These are phyloP conservation scores for Keiferia lycopersicella DNA, from an alignment of 2,888 invertebrate species.

Conservation along the genomic window DNA sequence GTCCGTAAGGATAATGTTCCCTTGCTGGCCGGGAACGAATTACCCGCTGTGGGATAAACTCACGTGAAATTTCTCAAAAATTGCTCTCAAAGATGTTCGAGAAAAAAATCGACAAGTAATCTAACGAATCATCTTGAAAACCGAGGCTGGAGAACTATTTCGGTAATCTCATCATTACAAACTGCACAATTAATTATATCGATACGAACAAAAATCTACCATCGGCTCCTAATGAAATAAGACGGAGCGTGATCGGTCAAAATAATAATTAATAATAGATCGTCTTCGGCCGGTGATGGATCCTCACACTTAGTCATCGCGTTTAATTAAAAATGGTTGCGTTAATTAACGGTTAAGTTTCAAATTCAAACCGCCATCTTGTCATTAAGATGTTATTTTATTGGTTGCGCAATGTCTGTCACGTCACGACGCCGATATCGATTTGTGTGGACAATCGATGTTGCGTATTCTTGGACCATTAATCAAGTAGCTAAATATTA, in stretches of 20 bases:
- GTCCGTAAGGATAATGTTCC: conserved; percentile 71
- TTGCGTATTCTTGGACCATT: conserved; percentile 60
- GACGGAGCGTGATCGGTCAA: conserved; percentile 76
- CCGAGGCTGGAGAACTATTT: neutral
- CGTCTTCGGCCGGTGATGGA: conserved; percentile 69
- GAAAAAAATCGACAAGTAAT: conserved; percentile 51
- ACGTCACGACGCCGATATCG: conserved; percentile 26
- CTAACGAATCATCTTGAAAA: conserved; percentile 21
- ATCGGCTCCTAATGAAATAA: conserved; percentile 73
- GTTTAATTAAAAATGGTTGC: conserved; percentile 77
- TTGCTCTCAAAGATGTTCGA: conserved; percentile 51
- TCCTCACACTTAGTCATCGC: conserved; percentile 76
- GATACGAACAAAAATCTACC: conserved; percentile 58
- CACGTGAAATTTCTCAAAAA: conserved; percentile 69
- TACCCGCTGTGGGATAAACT: conserved; percentile 76
- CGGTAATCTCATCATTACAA: conserved; percentile 36
- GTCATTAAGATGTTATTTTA: conserved; percentile 56
- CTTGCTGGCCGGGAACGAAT: conserved; percentile 70
- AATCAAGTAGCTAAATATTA: conserved; percentile 54
- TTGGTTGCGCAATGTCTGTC: conserved; percentile 22
- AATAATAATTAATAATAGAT: conserved; percentile 80
- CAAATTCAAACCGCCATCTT: conserved; percentile 56
- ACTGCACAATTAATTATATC: conserved; percentile 64
- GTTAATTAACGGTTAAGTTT: conserved; percentile 74
- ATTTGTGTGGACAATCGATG: conserved; percentile 44